Evolutionary conservation across 2,888 invertebrate genomes (phyloP), one percentile per base, ranked within the genome.

Genomic region (Carterocephalus palaemon): DNA sequence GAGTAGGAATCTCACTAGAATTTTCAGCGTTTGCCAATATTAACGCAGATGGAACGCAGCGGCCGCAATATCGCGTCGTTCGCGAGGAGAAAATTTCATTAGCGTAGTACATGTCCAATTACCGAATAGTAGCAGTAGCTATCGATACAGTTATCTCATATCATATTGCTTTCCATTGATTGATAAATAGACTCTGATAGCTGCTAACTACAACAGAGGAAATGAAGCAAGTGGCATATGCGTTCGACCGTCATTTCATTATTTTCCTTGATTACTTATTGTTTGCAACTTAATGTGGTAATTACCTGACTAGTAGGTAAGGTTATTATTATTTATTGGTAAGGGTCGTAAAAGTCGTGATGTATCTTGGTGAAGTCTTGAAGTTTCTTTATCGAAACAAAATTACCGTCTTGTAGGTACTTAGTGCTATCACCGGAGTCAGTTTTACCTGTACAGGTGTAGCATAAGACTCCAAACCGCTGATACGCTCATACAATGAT

Each of bases 51-150:
- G 43, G 43, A 43, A 29, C 29, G 43, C 36, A 20, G 43, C 17
- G 22, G 28, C 43, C 36, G 36, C 43, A 43, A 43, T 43, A 43
- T 37, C 29, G 43, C 47, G 52, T 60, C 47, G 47, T 52, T 60
- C 50, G 51, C 51, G 59, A 58, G 59, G 67, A 65, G 72, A 73
- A 75, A 72, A 74, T 72, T 73, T 77, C 69, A 81, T 80, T 78
- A 81, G 60, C 67, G 62, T 58, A 50, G 71, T 63, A 68, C 81
- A 76, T 78, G 80, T 80, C 72, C 81, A 80, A 81, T 81, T 77
- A 81, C 64, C 60, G 65, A 59, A 53, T 64, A 61, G 63, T 60
- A 57, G 60, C 64, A 60, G 60, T 63, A 60, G 62, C 48, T 57
- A 54, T 57, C 57, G 69, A 58, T 64, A 66, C 49, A 47, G 51